These are phyloP conservation scores for Odontamblyopus rebecca DNA, from an alignment of 2,797 vertebrate species.

Conservation along the genomic window DNA sequence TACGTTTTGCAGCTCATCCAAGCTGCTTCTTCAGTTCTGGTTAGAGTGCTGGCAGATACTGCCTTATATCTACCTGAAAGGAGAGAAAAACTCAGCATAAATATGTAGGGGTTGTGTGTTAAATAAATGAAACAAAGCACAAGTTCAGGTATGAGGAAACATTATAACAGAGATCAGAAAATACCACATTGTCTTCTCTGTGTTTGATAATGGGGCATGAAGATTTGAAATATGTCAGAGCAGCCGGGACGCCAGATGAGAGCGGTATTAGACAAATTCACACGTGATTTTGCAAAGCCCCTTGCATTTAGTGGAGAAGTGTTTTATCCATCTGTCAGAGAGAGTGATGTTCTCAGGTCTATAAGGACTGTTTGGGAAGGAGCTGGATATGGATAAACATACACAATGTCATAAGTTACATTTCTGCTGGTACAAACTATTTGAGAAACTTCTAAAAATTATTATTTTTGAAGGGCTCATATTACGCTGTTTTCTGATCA, in stretches of 20 bases:
- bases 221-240: slow-evolving; percentile 25
- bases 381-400: too few species aligned
- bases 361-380: background rate
- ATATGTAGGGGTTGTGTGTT: too few species aligned
- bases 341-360: background rate
- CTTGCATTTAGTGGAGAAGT: background rate
- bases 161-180: too few species aligned
- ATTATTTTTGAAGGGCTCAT: too few species aligned
- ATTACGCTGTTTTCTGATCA: too few species aligned
- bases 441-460: background rate
- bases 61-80: too few species aligned
- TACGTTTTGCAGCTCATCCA: too few species aligned
- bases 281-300: background rate
- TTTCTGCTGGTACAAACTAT: background rate
- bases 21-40: too few species aligned
- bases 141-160: too few species aligned
- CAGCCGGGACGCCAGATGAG: slow-evolving; percentile 9
- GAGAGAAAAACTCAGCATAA: too few species aligned
- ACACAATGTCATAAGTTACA: background rate
- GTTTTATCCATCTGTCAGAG: slow-evolving; percentile 6
- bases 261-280: slow-evolving; percentile 1
- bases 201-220: slow-evolving; percentile 23
- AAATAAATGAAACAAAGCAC: too few species aligned
- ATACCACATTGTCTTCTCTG: slow-evolving; percentile 14
- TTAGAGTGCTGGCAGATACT: too few species aligned